Conservation (phyloP, 2,113 vertebrate genomes). For the Nothocercus nigrocapillus region DNA sequence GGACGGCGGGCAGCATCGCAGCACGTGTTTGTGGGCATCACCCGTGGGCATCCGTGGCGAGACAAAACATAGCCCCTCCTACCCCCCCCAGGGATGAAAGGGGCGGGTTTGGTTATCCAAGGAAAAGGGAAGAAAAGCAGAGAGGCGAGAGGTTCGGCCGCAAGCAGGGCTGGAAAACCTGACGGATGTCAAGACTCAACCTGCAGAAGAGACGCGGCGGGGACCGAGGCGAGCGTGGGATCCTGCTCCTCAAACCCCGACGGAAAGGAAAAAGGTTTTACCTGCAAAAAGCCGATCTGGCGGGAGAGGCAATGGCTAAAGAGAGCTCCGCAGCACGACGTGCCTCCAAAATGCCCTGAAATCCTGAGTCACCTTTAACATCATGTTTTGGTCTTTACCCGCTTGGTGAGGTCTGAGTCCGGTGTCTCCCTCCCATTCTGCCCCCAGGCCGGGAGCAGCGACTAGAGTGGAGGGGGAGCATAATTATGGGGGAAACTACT, state of each 20-base stretch:
- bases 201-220: neutral
- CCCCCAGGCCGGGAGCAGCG: neutral
- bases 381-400: neutral
- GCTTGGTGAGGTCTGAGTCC: neutral
- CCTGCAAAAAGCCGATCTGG: conserved; percentile 12
- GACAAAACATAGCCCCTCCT: neutral
- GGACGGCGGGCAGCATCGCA: neutral
- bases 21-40: neutral
- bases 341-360: conserved; percentile 52
- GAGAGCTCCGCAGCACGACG: neutral
- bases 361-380: conserved; percentile 52
- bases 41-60: neutral
- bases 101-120: neutral
- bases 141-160: neutral
- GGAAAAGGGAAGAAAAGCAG: neutral
- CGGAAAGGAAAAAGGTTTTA: neutral
- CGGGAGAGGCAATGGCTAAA: neutral
- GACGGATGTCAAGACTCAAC: neutral
- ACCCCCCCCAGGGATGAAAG: neutral
- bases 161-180: neutral
- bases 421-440: neutral
- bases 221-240: neutral
- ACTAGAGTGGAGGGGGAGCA: no score
- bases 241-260: neutral
- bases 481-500: conserved; percentile 30